A percentile compares a stretch with the other conserved stretches of the same genome.
These are phyloP conservation scores for Argopecten irradians DNA, from an alignment of 1,140 invertebrate genomes.

Conservation along the genomic window DNA sequence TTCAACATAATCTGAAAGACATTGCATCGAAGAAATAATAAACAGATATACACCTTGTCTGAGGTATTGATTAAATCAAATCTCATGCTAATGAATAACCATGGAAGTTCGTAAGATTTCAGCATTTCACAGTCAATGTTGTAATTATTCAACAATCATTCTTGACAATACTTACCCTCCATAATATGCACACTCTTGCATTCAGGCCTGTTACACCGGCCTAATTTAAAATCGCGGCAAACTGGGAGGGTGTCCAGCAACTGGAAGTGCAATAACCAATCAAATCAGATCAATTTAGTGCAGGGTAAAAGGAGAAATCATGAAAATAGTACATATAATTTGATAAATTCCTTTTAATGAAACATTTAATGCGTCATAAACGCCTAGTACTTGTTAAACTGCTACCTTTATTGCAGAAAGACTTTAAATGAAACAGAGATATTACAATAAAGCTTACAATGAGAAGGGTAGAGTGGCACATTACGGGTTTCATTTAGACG, in stretches of 20 bases:
- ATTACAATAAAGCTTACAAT: background rate
- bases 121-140: background rate
- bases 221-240: constrained; percentile 99
- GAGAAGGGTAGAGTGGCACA: background rate
- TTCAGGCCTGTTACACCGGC: constrained; percentile 94
- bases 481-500: constrained; percentile 13
- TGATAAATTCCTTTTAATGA: background rate
- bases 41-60: background rate
- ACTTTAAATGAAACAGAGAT: background rate
- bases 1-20: constrained; percentile 91
- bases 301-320: background rate
- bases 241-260: constrained; percentile 99
- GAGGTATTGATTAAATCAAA: too few species aligned
- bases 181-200: constrained; percentile 97
- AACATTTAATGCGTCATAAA: background rate
- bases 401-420: background rate
- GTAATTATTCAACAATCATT: background rate
- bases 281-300: constrained; percentile 8
- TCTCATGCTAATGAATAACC: background rate
- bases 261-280: constrained; percentile 82
- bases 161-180: constrained; percentile 85
- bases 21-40: background rate
- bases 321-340: background rate
- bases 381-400: background rate
- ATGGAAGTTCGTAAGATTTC: background rate